Percentiles rank a stretch among this genome's conserved stretches.
These are phyloP conservation scores for Scaptomyza caliginosa DNA, from an alignment of 2,888 invertebrate species.

Conservation along the genomic window DNA sequence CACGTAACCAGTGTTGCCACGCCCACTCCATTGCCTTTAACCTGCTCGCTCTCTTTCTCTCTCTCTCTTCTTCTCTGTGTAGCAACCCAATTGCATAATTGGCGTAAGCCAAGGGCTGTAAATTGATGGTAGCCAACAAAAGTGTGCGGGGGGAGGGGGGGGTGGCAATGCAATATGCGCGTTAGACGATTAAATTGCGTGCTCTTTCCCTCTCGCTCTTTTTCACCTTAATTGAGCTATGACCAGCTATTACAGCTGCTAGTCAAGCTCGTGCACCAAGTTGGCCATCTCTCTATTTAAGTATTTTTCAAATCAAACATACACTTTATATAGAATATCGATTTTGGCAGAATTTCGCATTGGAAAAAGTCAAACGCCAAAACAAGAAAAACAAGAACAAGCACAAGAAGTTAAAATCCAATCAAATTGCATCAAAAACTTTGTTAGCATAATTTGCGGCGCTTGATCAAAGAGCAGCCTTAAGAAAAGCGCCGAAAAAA, in stretches of 20 bases:
- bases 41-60: not conserved
- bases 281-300: constrained; percentile 11
- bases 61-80: not conserved
- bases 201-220: not conserved
- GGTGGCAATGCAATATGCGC: constrained; percentile 40
- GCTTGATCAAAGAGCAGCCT: constrained; percentile 31
- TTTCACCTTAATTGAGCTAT: constrained; percentile 29
- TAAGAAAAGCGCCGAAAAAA: not conserved
- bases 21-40: not conserved
- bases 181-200: constrained; percentile 25
- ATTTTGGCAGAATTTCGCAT: not conserved
- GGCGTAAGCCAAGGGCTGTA: constrained; percentile 32
- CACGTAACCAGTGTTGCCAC: constrained; percentile 33
- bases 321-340: not conserved
- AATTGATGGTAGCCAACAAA: constrained; percentile 43
- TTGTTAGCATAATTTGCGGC: constrained; percentile 32
- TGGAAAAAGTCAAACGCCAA: constrained; percentile 23
- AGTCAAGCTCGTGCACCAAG: constrained; percentile 44
- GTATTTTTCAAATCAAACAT: constrained; percentile 4
- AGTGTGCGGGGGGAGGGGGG: constrained; percentile 36
- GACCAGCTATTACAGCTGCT: constrained; percentile 41
- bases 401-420: too few species aligned
- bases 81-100: constrained; percentile 44
- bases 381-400: too few species aligned
- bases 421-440: constrained; percentile 48